Evolutionary conservation across 1,140 invertebrate species (phyloP).

Genomic region (Trachelipus rathkii): DNA sequence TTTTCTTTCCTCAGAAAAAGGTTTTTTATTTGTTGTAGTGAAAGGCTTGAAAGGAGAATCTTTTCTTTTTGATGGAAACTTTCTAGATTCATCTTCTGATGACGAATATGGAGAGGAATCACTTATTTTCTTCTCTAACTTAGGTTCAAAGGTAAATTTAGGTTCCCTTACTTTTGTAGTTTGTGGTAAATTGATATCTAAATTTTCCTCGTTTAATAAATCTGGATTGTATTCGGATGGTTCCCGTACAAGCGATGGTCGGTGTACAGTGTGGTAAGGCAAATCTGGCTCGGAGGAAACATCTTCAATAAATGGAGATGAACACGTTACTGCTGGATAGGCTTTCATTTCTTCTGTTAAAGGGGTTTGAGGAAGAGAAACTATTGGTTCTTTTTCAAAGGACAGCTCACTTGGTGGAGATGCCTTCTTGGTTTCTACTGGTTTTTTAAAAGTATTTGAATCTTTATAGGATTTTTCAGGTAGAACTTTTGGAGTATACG

Average conservation of each 20-base stretch:
- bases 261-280: constrained; percentile 38
- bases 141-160: neutral
- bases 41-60: neutral
- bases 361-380: constrained; percentile 42
- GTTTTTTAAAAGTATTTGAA: constrained; percentile 5
- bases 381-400: constrained; percentile 31
- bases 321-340: constrained; percentile 27
- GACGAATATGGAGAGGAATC: neutral
- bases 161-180: neutral
- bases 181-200: neutral
- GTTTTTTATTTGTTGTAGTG: neutral
- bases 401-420: neutral
- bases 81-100: constrained; percentile 4
- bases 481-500: constrained; percentile 21
- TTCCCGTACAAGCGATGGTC: constrained; percentile 41
- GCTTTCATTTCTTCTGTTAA: constrained; percentile 42
- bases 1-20: neutral
- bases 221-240: constrained; percentile 40
- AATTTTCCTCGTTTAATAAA: neutral
- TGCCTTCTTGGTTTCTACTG: neutral
- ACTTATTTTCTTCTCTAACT: neutral
- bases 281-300: constrained; percentile 39
- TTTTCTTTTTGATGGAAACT: neutral
- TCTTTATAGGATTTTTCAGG: constrained; percentile 19
- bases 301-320: constrained; percentile 39